phyloP scores from a whole-genome alignment of 2,888 invertebrate species.

The Meganola albula region DNA sequence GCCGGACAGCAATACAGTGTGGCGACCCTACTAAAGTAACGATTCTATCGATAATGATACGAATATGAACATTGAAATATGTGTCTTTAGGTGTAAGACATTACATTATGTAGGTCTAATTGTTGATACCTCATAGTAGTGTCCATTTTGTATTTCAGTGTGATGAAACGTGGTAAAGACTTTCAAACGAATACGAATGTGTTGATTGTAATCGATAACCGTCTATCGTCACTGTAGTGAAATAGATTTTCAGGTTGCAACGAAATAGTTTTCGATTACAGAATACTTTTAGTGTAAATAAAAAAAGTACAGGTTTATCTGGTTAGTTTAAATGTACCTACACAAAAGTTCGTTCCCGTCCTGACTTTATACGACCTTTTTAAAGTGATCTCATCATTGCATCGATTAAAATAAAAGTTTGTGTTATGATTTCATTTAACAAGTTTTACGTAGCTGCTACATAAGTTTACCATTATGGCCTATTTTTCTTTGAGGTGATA shows the following conservation, averaged over 20 bases:
- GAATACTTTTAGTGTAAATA: slow-evolving; percentile 40
- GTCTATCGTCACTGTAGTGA: slow-evolving; percentile 11
- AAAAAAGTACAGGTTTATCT: slow-evolving; percentile 35
- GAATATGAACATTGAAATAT: slow-evolving; percentile 10
- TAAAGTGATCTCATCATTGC: too few relatives aligned
- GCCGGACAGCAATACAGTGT: slow-evolving; percentile 82
- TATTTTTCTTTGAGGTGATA: too few relatives aligned
- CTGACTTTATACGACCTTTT: slow-evolving; percentile 62
- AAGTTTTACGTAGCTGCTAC: too few relatives aligned
- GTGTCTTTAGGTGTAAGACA: slow-evolving; percentile 16
- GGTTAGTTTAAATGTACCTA: slow-evolving; percentile 37
- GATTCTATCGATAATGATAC: slow-evolving; percentile 25
- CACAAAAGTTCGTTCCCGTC: slow-evolving; percentile 64
- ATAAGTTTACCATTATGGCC: too few relatives aligned
- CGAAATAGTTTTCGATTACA: slow-evolving; percentile 47
- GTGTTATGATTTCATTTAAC: too few relatives aligned
- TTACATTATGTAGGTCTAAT: slow-evolving; percentile 11
- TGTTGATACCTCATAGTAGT: slow-evolving; percentile 20
- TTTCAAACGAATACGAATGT: too few relatives aligned
- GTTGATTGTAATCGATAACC: too few relatives aligned
- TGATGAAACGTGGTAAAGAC: slow-evolving; percentile 27
- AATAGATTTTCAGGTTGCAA: slow-evolving; percentile 38
- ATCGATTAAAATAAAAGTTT: too few relatives aligned
- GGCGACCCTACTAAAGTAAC: slow-evolving; percentile 83
- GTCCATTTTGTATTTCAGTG: slow-evolving; percentile 25